These are phyloP conservation scores for Poecilobothrus nobilitatus DNA, from an alignment of 2,888 invertebrate genomes.

Conservation along the genomic window DNA sequence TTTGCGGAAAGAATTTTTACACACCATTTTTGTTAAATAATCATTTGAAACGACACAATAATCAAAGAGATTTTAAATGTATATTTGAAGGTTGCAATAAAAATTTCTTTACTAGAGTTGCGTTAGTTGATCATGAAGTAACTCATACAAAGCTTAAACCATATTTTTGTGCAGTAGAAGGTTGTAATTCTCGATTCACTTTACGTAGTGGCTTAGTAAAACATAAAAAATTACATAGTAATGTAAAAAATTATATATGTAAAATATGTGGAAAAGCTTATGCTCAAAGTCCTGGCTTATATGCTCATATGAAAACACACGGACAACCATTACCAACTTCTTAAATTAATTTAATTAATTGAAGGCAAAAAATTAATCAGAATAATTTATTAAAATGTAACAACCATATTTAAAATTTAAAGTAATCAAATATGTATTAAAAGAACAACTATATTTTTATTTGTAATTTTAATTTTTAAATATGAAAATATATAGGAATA, in stretches of 20 bases:
- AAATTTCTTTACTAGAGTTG: neutral
- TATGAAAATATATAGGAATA: no score
- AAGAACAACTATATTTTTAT: no score
- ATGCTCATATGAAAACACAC: slow-evolving; percentile 39
- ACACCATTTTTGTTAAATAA: neutral
- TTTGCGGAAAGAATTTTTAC: neutral
- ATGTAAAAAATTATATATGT: slow-evolving; percentile 35
- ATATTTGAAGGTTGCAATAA: neutral
- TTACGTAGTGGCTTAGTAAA: slow-evolving; percentile 34
- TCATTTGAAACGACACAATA: neutral
- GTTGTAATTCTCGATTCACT: slow-evolving; percentile 33
- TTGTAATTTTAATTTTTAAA: no score
- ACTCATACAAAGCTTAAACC: slow-evolving; percentile 7
- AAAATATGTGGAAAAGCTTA: slow-evolving; percentile 35
- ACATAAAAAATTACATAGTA: slow-evolving; percentile 34
- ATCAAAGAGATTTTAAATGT: slow-evolving; percentile 8
- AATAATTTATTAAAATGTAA: no score
- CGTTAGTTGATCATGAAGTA: neutral
- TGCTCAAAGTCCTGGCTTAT: slow-evolving; percentile 37
- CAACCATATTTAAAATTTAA: no score
- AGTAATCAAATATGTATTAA: no score
- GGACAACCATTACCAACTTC: neutral
- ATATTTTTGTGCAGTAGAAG: slow-evolving; percentile 24
- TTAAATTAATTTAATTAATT: neutral
- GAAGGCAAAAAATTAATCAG: no score